Conservation (phyloP, 2,888 invertebrate genomes). For the Crioceris asparagi region DNA sequence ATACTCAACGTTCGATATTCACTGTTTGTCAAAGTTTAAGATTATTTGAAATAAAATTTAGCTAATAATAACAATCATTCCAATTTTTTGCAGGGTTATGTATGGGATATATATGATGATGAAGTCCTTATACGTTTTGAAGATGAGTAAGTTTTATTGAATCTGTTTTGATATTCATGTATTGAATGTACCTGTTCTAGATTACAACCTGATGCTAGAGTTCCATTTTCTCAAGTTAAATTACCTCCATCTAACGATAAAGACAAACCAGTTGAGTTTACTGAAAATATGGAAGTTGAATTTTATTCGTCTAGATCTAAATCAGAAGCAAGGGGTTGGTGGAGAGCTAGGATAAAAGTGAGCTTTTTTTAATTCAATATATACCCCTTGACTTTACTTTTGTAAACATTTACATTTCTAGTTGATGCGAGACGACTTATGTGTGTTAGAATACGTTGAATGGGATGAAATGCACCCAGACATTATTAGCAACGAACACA, state of each 20-base stretch:
- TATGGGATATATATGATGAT: constrained; percentile 86
- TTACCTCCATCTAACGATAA: constrained; percentile 67
- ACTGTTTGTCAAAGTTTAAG: constrained; percentile 1
- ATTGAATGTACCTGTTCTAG: too few species aligned
- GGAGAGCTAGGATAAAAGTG: constrained; percentile 89
- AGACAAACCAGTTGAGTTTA: constrained; percentile 61
- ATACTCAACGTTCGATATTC: background rate
- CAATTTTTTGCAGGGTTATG: constrained; percentile 67
- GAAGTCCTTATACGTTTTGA: constrained; percentile 91
- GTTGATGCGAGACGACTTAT: constrained; percentile 89
- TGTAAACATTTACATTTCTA: too few species aligned
- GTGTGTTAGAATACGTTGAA: constrained; percentile 85
- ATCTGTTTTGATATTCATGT: too few species aligned
- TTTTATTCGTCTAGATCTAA: constrained; percentile 83
- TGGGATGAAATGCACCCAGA: constrained; percentile 89
- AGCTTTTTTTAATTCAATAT: too few species aligned
- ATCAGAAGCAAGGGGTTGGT: constrained; percentile 91
- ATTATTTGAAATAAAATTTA: constrained; percentile 4
- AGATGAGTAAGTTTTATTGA: constrained; percentile 46
- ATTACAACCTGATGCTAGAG: constrained; percentile 89
- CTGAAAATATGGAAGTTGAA: constrained; percentile 87
- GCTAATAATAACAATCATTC: constrained; percentile 9
- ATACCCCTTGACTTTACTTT: too few species aligned
- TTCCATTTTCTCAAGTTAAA: constrained; percentile 83
- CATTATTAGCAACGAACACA: constrained; percentile 81